These are phyloP conservation scores for Coregonus suidteri DNA, from an alignment of 2,797 vertebrate species.

Conservation along the genomic window DNA sequence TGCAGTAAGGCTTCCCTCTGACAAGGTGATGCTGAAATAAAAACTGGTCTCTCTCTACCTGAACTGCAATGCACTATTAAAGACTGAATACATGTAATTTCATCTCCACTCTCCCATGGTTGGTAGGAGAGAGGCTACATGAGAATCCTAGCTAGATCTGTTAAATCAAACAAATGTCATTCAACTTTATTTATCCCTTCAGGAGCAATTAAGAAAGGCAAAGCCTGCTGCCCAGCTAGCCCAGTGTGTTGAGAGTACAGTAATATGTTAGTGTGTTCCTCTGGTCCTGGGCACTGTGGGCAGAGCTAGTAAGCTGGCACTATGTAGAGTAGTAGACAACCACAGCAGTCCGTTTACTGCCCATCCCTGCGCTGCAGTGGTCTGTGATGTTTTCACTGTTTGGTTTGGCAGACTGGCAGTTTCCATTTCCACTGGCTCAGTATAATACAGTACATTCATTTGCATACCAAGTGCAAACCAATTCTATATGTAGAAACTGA, in stretches of 20 bases:
- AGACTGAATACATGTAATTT: neutral
- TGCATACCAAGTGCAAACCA: too few relatives aligned
- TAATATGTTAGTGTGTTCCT: constrained; percentile 12
- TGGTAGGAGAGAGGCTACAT: neutral
- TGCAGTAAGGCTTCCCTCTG: constrained; percentile 5
- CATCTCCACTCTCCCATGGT: neutral
- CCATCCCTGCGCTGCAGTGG: neutral
- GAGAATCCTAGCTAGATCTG: neutral
- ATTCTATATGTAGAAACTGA: too few relatives aligned
- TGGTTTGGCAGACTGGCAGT: neutral
- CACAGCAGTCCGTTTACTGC: neutral
- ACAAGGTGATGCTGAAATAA: constrained; percentile 13
- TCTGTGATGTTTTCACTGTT: neutral
- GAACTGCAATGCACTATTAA: neutral
- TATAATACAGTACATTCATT: neutral
- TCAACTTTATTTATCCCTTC: too few relatives aligned
- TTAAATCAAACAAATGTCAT: too few relatives aligned
- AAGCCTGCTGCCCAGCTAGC: too few relatives aligned
- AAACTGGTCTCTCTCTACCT: neutral
- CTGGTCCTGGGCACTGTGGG: neutral
- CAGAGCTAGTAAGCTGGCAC: neutral
- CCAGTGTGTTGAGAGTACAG: neutral
- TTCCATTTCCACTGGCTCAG: neutral
- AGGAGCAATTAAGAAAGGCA: too few relatives aligned
- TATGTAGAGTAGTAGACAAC: neutral